phyloP scores from a whole-genome alignment of 2,797 vertebrate genomes.

The Sebastes flavidus region DNA sequence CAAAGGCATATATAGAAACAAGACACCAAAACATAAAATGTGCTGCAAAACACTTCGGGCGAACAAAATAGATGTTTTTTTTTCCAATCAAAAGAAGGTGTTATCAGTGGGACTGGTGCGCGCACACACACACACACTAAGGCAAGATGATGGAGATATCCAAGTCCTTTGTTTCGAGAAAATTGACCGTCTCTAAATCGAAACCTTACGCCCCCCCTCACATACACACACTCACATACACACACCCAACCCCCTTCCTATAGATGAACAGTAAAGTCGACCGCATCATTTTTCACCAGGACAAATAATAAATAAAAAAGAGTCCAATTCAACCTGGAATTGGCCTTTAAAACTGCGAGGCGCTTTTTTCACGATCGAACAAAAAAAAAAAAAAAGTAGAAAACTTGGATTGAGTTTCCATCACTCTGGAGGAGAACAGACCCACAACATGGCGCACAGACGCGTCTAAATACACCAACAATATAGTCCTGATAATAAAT shows the following conservation, averaged over 20 bases:
- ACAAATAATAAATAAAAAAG: constrained; percentile 52
- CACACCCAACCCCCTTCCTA: neutral
- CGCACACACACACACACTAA: neutral
- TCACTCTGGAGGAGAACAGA: neutral
- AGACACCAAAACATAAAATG: neutral
- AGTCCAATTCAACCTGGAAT: constrained; percentile 36
- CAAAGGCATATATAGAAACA: neutral
- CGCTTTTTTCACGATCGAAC: constrained; percentile 2
- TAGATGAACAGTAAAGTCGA: constrained; percentile 42
- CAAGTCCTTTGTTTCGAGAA: constrained; percentile 68
- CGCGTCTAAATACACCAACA: neutral
- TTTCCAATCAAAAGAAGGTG: neutral
- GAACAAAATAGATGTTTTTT: neutral
- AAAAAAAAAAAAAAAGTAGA: neutral
- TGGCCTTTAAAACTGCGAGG: constrained; percentile 33
- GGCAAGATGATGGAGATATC: constrained; percentile 58
- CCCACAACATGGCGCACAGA: neutral
- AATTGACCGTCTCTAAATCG: constrained; percentile 69
- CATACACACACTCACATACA: neutral
- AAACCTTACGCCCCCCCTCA: constrained; percentile 14
- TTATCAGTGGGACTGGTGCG: constrained; percentile 9
- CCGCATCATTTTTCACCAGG: constrained; percentile 61
- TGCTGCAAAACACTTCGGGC: neutral
- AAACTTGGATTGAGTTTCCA: constrained; percentile 3
- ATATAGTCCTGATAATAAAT: neutral